Conservation (phyloP, 2,113 vertebrate species). For the Xerus inauris region DNA sequence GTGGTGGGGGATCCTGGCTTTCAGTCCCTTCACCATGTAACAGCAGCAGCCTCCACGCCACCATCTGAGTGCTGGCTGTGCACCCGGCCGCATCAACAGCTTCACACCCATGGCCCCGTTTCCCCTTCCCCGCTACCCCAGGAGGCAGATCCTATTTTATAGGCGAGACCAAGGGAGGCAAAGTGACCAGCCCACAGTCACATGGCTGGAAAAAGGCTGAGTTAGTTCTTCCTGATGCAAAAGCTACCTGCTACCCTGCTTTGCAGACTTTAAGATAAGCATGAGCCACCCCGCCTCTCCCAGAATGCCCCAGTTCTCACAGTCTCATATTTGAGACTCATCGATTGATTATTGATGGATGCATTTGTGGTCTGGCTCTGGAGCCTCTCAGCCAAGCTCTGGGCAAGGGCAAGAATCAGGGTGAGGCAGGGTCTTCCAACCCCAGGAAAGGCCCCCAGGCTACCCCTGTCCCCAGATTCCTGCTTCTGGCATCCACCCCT, state of each 20-base stretch:
- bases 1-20: background rate
- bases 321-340: conserved; percentile 64
- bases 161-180: conserved; percentile 19
- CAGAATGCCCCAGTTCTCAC: conserved; percentile 64
- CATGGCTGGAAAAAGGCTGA: background rate
- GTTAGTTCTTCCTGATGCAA: background rate
- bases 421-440: background rate
- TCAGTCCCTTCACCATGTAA: background rate
- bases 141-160: background rate
- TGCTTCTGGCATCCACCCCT: conserved; percentile 35
- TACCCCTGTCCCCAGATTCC: conserved; percentile 20
- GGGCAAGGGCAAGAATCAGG: conserved; percentile 73
- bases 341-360: conserved; percentile 73
- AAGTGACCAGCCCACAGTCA: background rate
- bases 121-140: background rate
- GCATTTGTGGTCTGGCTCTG: conserved; percentile 59
- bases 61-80: background rate
- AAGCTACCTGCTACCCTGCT: background rate
- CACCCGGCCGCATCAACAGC: background rate
- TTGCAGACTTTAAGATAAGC: conserved; percentile 19
- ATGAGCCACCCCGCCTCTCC: background rate
- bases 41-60: rapidly evolving
- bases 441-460: conserved; percentile 67
- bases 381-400: conserved; percentile 52
- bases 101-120: background rate